Evolutionary conservation across 2,797 vertebrate genomes (phyloP), one percentile per base, ranked within the genome.

Genomic region (Passerculus sandwichensis): DNA sequence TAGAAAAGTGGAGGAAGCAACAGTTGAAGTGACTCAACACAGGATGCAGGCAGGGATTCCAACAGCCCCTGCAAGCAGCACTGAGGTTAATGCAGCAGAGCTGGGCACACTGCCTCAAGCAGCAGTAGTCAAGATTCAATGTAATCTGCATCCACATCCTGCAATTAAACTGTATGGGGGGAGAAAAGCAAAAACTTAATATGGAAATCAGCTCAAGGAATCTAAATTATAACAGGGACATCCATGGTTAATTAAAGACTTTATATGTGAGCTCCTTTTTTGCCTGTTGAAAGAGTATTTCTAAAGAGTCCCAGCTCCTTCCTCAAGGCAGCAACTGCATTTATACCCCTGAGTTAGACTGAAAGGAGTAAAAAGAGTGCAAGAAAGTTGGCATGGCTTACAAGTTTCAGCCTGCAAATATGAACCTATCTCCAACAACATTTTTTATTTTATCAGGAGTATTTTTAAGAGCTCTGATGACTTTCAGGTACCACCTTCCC

Each of bases 71-170:
- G 59, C 62, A 59, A 62, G 50, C 44, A 77, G 69, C 79, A n/a
- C 23, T 13, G 18, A 81, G 21, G 13, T 64, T 57, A 54, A n/a
- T 2, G 4, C 44, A 93, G 57, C 47, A 64, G 71, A 8, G 4
- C 81, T 38, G 60, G 36, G 38, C 45, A 83, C 38, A 67, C 48
- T 93, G 72, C 75, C 82, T 85, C 82, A 36, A 92, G 53, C 29
- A 70, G 85, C 48, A 77, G 9, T 9, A 59, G 19, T 65, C 61
- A 91, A 91, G 89, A 80, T 13, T 20, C 38, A 83, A 14, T 32
- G 66, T 44, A 50, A 38, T 50, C 57, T 88, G 57, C 65, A 80
- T 32, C 64, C 15, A 59, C 9, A 25, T 57, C 23, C 61, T 67
- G 60, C 61, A 89, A 27, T 65, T 80, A 85, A 85, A 51, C 29